Evolutionary conservation across 2,888 invertebrate genomes (phyloP).

Genomic region (Eumacrocentrus americanus): DNA sequence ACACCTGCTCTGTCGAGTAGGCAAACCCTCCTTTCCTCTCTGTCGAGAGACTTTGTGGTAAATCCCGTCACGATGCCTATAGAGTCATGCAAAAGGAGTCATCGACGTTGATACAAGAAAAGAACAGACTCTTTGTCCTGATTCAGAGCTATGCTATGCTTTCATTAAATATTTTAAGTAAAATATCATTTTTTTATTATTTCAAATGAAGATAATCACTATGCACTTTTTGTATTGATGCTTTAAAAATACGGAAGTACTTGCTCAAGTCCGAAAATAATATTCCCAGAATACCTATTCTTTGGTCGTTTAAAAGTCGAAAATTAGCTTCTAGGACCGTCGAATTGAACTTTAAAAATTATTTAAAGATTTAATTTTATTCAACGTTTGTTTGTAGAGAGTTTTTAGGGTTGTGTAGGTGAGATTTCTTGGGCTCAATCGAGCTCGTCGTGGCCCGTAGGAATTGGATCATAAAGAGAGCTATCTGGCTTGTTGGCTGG

Average conservation of each 20-base stretch:
- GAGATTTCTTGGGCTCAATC: neutral
- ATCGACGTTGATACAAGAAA: neutral
- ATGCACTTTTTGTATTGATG: neutral
- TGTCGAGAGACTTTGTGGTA: neutral
- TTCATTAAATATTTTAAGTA: too few relatives aligned
- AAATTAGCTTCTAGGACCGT: too few relatives aligned
- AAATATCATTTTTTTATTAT: too few relatives aligned
- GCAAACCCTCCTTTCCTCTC: constrained; percentile 20
- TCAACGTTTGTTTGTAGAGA: neutral
- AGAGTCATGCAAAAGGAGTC: neutral
- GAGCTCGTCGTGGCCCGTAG: constrained; percentile 1
- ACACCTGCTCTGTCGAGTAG: constrained; percentile 47
- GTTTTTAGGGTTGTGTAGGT: neutral
- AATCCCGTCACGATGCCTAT: neutral
- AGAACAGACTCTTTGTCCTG: neutral
- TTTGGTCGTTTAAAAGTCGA: too few relatives aligned
- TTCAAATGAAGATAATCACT: neutral
- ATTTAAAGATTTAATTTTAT: too few relatives aligned
- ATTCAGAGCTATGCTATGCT: neutral
- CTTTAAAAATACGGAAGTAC: neutral
- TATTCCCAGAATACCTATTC: neutral
- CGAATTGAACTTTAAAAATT: too few relatives aligned
- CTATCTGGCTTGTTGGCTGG: constrained; percentile 4
- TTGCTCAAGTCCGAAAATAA: neutral
- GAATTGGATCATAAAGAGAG: constrained; percentile 19